Evolutionary conservation across 1,140 invertebrate genomes (phyloP).

Genomic region (Lucilia cuprina): DNA sequence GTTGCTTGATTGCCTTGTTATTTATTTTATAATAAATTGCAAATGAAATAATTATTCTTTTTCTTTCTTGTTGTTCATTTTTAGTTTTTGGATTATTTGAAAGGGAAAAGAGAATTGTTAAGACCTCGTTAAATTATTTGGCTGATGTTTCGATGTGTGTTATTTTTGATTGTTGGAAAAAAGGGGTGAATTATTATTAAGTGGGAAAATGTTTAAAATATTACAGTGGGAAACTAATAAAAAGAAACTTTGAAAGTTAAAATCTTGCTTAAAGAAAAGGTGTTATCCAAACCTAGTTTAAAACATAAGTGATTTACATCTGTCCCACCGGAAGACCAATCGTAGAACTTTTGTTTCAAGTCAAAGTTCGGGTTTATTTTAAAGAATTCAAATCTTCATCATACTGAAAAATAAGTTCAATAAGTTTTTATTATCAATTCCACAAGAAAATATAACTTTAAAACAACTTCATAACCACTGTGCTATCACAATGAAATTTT

Average conservation of each 20-base stretch:
- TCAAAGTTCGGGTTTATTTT: too few relatives aligned
- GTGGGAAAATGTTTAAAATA: background rate
- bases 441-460: too few relatives aligned
- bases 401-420: too few relatives aligned
- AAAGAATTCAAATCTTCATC: too few relatives aligned
- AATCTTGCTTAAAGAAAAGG: too few relatives aligned
- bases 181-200: slow-evolving; percentile 17
- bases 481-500: background rate
- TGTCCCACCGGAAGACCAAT: too few relatives aligned
- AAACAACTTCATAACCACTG: slow-evolving; percentile 10
- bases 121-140: background rate
- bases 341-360: too few relatives aligned
- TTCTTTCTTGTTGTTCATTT: background rate
- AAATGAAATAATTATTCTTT: background rate
- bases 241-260: too few relatives aligned
- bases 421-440: too few relatives aligned
- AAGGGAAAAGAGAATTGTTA: background rate
- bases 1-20: slow-evolving; percentile 58
- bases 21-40: slow-evolving; percentile 57
- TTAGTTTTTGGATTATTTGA: background rate
- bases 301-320: too few relatives aligned
- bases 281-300: too few relatives aligned
- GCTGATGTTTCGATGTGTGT: background rate
- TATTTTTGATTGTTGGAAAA: background rate
- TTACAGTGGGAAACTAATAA: background rate